Conservation (phyloP, 2,888 invertebrate genomes). For the Agrochola litura region DNA sequence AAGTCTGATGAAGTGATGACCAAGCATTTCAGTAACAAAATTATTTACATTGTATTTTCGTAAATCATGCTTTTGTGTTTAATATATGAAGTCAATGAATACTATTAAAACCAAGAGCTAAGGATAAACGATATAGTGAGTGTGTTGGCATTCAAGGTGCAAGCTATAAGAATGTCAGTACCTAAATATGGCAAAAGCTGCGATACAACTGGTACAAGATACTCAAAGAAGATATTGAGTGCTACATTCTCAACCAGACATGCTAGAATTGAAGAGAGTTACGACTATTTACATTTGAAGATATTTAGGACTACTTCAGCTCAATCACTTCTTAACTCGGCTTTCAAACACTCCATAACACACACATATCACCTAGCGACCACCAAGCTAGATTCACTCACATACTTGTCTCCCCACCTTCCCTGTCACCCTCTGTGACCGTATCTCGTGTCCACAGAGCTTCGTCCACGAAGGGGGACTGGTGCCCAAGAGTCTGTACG, state of each 20-base stretch:
- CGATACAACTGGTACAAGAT: not conserved
- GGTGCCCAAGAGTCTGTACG: constrained; percentile 96
- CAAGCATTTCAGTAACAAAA: not conserved
- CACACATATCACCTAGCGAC: constrained; percentile 17
- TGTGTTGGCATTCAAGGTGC: not conserved
- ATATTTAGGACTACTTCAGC: not conserved
- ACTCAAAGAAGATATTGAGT: not conserved
- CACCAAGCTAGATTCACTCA: constrained; percentile 47
- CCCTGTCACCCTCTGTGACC: not conserved
- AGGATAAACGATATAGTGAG: not conserved
- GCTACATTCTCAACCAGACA: not conserved
- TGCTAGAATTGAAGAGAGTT: not conserved
- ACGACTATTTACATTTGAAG: not conserved
- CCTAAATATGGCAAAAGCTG: not conserved
- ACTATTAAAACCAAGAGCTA: not conserved
- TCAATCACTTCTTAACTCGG: not conserved
- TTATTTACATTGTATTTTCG: not conserved
- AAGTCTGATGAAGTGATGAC: not conserved
- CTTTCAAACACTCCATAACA: constrained; percentile 21
- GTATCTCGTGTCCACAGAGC: constrained; percentile 88
- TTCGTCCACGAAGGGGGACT: constrained; percentile 96
- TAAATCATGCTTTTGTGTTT: not conserved
- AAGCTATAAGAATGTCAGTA: not conserved
- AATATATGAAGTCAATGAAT: not conserved
- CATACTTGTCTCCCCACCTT: constrained; percentile 11